Evolutionary conservation across 2,888 invertebrate genomes (phyloP).

Genomic region (Ashinkailepas kermadecensis): DNA sequence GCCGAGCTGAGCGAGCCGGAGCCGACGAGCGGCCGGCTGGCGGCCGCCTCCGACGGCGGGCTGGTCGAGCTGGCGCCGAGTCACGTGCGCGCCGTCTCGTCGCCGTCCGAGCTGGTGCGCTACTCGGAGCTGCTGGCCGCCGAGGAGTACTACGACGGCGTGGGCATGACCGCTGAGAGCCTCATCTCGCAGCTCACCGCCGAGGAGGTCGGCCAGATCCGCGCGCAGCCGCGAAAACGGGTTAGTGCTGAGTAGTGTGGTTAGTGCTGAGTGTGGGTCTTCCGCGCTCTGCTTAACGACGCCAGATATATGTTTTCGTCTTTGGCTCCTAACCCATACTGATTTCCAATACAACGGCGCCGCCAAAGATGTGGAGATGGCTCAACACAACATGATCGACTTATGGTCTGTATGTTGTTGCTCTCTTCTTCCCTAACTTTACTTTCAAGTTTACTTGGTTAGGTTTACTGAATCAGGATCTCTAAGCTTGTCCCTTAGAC

Average conservation of each 20-base stretch:
- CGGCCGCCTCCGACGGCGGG: not conserved
- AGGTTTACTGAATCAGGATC: no score
- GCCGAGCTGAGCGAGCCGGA: no score
- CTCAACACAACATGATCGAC: no score
- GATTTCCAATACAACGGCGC: no score
- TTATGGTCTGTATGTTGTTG: no score
- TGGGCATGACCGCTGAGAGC: not conserved
- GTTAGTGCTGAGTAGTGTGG: not conserved
- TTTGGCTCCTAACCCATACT: no score
- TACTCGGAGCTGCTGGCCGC: not conserved
- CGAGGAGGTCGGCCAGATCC: not conserved
- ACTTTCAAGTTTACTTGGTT: no score
- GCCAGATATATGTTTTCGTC: no score
- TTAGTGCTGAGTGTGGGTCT: not conserved
- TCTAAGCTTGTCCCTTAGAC: no score
- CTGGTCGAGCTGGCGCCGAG: not conserved
- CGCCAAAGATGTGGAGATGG: no score
- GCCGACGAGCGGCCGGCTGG: not conserved
- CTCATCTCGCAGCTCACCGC: constrained; percentile 3
- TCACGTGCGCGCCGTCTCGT: constrained; percentile 9
- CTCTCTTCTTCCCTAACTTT: no score
- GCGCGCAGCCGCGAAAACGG: constrained; percentile 13
- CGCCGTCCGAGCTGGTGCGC: not conserved
- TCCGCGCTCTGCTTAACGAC: no score
- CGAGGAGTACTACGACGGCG: constrained; percentile 14